These are phyloP conservation scores for Drosophila affinis DNA, from an alignment of 2,888 invertebrate species.

Conservation along the genomic window DNA sequence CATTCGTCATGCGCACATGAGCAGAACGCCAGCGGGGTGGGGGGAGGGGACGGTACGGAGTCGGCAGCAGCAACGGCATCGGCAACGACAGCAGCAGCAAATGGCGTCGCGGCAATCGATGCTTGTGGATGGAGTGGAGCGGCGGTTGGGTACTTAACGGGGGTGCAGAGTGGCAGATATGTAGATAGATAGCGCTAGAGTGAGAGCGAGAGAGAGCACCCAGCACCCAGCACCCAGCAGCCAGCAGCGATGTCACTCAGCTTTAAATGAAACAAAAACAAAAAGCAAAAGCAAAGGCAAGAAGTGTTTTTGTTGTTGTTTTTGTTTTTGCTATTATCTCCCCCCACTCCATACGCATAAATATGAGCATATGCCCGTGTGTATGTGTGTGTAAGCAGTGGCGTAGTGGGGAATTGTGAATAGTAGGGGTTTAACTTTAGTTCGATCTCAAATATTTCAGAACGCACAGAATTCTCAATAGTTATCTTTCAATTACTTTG, in stretches of 20 bases:
- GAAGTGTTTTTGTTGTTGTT: slow-evolving; percentile 48
- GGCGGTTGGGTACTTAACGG: slow-evolving; percentile 24
- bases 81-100: slow-evolving; percentile 48
- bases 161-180: not conserved
- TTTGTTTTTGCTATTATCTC: slow-evolving; percentile 42
- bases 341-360: slow-evolving; percentile 34
- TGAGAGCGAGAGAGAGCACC: not conserved
- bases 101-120: slow-evolving; percentile 68
- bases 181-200: slow-evolving; percentile 1
- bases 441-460: too few species aligned
- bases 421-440: not conserved
- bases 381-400: slow-evolving; percentile 9
- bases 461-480: not conserved
- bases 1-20: slow-evolving; percentile 83
- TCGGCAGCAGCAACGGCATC: slow-evolving; percentile 26
- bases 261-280: slow-evolving; percentile 37
- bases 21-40: slow-evolving; percentile 63
- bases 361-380: slow-evolving; percentile 22
- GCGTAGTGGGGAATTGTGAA: not conserved
- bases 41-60: slow-evolving; percentile 5
- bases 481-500: not conserved
- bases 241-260: slow-evolving; percentile 25
- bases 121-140: slow-evolving; percentile 29
- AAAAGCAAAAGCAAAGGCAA: slow-evolving; percentile 18
- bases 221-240: slow-evolving; percentile 2